Percentiles rank a stretch among this genome's conserved stretches.
Evolutionary conservation across 2,113 vertebrate species (phyloP).

Genomic region (Hydrochoerus hydrochaeris): DNA sequence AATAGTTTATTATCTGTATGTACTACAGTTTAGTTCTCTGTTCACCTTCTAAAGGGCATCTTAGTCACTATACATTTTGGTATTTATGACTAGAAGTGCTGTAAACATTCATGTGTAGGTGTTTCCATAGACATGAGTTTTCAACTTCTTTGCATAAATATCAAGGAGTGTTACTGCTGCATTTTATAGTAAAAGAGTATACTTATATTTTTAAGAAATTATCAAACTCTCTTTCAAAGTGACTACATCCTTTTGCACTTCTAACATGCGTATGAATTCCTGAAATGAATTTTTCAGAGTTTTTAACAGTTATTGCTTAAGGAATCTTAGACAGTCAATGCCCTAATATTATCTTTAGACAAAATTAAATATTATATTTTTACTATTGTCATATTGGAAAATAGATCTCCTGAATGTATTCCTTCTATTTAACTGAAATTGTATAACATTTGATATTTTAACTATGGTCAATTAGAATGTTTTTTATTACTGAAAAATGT

Average conservation of each 20-base stretch:
- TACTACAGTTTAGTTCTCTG: background rate
- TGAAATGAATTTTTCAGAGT: background rate
- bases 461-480: background rate
- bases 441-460: background rate
- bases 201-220: conserved; percentile 14
- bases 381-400: background rate
- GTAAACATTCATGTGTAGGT: background rate
- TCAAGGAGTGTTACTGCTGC: background rate
- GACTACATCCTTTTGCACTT: background rate
- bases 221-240: background rate
- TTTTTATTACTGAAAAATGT: background rate
- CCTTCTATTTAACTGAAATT: background rate
- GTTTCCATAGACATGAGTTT: background rate
- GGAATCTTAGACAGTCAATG: background rate
- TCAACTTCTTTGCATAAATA: conserved; percentile 30
- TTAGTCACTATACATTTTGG: background rate
- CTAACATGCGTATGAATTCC: background rate
- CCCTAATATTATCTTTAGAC: conserved; percentile 9
- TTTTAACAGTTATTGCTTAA: conserved; percentile 1
- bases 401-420: background rate
- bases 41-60: background rate
- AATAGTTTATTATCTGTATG: background rate
- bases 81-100: background rate
- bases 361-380: background rate
- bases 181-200: background rate